phyloP scores from a whole-genome alignment of 2,113 vertebrate species.

The Aramus guarauna region DNA sequence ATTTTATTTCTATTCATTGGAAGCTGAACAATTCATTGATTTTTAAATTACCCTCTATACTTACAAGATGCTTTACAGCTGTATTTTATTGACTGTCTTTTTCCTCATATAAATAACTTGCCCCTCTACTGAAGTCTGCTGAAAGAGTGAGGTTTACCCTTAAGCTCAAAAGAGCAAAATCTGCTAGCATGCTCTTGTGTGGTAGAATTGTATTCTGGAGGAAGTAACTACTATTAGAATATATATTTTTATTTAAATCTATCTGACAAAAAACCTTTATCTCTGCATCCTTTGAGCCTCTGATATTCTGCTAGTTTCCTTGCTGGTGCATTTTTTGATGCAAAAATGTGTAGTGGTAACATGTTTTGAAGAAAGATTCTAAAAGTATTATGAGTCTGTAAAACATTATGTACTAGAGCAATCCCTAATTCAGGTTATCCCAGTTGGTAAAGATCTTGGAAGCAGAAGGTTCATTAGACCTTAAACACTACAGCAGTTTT shows the following conservation, averaged over 20 bases:
- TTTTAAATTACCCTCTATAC: slow-evolving; percentile 6
- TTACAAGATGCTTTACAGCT: not conserved
- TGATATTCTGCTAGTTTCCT: not conserved
- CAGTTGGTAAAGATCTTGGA: not conserved
- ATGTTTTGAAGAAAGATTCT: not conserved
- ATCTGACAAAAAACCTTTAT: not conserved
- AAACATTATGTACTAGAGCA: not conserved
- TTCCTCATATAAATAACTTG: not conserved
- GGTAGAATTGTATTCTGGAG: not conserved
- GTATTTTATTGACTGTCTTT: not conserved
- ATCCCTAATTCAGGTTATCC: not conserved
- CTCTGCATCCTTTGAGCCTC: not conserved
- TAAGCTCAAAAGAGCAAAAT: not conserved
- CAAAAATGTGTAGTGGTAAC: not conserved
- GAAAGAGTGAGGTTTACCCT: not conserved
- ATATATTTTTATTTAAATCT: not conserved
- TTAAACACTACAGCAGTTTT: not conserved
- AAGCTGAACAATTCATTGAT: not conserved
- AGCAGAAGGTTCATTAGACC: not conserved
- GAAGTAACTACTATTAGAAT: not conserved
- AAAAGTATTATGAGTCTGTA: not conserved
- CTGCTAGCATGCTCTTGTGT: not conserved
- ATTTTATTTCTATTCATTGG: not conserved
- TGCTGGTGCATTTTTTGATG: not conserved
- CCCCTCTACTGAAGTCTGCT: not conserved